Evolutionary conservation across 1,140 invertebrate genomes (phyloP).

Genomic region (Drosophila punjabiensis): DNA sequence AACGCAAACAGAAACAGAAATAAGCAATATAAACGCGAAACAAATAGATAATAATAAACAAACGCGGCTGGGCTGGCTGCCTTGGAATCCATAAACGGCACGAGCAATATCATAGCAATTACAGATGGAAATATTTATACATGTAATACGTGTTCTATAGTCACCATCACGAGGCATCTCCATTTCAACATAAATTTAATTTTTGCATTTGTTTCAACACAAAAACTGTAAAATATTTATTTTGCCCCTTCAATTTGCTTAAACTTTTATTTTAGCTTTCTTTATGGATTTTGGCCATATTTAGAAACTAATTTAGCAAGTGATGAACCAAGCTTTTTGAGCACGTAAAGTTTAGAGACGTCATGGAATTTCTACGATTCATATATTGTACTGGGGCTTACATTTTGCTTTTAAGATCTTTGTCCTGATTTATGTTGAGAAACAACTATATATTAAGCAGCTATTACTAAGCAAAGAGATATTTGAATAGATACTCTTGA

Average conservation of each 20-base stretch:
- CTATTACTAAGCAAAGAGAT: too few species aligned
- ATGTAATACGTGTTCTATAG: not conserved
- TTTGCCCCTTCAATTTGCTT: slow-evolving; percentile 14
- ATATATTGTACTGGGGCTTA: not conserved
- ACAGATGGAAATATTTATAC: slow-evolving; percentile 21
- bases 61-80: slow-evolving; percentile 34
- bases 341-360: not conserved
- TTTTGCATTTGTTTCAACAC: slow-evolving; percentile 14
- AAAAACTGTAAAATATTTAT: slow-evolving; percentile 13
- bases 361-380: not conserved
- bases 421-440: not conserved
- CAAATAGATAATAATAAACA: slow-evolving; percentile 45
- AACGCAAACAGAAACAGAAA: slow-evolving; percentile 25
- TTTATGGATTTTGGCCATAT: not conserved
- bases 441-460: not conserved
- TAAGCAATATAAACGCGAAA: slow-evolving; percentile 29
- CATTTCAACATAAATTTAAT: slow-evolving; percentile 20
- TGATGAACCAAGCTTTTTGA: not conserved
- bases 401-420: not conserved
- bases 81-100: slow-evolving; percentile 43
- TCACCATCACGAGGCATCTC: slow-evolving; percentile 3
- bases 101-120: slow-evolving; percentile 25
- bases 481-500: not conserved
- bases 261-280: not conserved
- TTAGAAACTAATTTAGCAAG: not conserved